Evolutionary conservation across 2,888 invertebrate genomes (phyloP), one percentile per base, ranked within the genome.

Genomic region (Flabesymbios commensalis): DNA sequence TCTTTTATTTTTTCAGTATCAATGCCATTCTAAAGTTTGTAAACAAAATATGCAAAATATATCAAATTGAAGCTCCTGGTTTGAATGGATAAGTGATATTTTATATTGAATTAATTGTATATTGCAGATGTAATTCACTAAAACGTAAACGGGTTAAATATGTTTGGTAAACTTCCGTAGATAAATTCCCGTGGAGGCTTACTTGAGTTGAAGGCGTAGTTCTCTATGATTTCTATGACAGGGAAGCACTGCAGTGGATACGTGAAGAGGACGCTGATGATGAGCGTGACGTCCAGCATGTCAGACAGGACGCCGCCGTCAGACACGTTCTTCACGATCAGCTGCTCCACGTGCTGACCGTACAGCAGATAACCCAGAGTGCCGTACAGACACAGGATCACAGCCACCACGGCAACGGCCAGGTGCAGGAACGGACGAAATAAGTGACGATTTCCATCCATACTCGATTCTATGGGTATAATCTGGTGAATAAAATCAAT

Each of bases 381-480:
- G 14, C 80, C 80, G 68, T 80, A 79, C 1, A 61, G 51, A 3
- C 68, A 66, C 5, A 80, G 70, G 10, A 80, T 66, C 10, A 65
- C 39, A 3, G 70, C 64, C 3, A 79, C 72, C 3, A 74, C 58
- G 17, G 63, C 45, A 19, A 80, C 61, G 2, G 75, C 74, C 14
- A 71, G 75, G 55, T 76, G 76, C 0, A 80, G 74, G 63, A 77
- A 80, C 10, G 43, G 33, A 0, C 74, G 59, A 59, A 80, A 80
- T 55, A 75, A 71, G 64, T 78, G 75, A 5, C 77, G 69, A 61
- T 78, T 79, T n/a, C 76, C 79, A 22, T 74, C 78, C 80, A 81
- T 81, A 63, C 80, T 80, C 1, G 77, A 74, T 58, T 81, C 78
- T 19, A 81, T 79, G n/a, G 80, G 79, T 42, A 80, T 72, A n/a